Percentiles rank a stretch among this genome's conserved stretches.
phyloP scores from a whole-genome alignment of 2,797 vertebrate species.

The Hypotaenidia philippensis region DNA sequence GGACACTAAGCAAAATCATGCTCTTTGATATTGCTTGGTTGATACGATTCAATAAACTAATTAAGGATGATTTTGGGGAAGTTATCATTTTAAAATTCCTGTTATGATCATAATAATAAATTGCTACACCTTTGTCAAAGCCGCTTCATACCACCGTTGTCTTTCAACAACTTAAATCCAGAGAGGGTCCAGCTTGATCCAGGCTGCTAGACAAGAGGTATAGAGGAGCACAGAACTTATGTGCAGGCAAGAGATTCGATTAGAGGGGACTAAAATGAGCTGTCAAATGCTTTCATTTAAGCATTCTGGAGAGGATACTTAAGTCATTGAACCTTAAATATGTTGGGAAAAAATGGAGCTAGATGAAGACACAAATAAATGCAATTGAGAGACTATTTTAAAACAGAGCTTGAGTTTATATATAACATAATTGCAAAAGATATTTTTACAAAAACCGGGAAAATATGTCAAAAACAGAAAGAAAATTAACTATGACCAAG shows the following conservation, averaged over 20 bases:
- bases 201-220: not conserved
- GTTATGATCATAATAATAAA: not conserved
- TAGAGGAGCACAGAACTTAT: not conserved
- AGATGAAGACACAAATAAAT: not conserved
- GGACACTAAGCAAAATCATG: not conserved
- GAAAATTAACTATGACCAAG: not conserved
- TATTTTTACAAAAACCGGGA: not conserved
- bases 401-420: not conserved
- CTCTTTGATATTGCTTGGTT: not conserved
- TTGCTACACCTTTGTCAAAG: not conserved
- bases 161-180: not conserved
- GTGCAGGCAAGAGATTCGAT: not conserved
- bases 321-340: not conserved
- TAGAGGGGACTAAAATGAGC: not conserved
- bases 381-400: not conserved
- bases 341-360: not conserved
- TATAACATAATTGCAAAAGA: not conserved
- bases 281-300: not conserved
- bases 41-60: not conserved
- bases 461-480: not conserved
- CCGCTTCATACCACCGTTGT: accelerated
- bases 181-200: not conserved
- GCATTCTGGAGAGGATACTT: not conserved
- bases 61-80: not conserved
- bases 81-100: not conserved